Evolutionary conservation across 2,113 vertebrate genomes (phyloP).

Genomic region (Pangasianodon gigas): DNA sequence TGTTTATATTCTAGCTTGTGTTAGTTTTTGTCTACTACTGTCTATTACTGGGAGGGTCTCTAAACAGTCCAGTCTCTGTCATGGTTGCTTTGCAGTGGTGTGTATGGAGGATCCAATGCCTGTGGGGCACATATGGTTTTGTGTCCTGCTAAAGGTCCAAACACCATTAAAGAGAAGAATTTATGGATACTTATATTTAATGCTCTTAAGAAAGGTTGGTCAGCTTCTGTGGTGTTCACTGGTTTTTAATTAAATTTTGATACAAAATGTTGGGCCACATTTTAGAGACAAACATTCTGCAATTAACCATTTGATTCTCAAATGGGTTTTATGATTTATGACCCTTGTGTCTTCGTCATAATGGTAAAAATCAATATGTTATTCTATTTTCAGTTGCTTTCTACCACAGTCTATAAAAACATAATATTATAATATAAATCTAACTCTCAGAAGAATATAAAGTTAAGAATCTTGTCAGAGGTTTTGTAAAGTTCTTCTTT

Average conservation of each 20-base stretch:
- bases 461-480: neutral
- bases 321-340: neutral
- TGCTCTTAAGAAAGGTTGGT: neutral
- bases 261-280: neutral
- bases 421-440: neutral
- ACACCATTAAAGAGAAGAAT: neutral
- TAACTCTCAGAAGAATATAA: neutral
- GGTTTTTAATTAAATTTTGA: neutral
- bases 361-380: neutral
- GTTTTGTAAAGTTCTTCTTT: slow-evolving; percentile 10
- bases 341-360: neutral
- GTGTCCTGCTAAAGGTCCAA: neutral
- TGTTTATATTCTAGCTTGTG: neutral
- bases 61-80: neutral
- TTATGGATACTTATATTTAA: neutral
- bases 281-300: neutral
- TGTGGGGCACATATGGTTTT: neutral
- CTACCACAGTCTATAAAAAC: neutral
- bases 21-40: neutral
- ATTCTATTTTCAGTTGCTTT: neutral
- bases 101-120: neutral
- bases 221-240: neutral
- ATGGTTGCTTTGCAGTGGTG: neutral
- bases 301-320: neutral
- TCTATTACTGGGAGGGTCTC: neutral